Conservation (phyloP, 2,113 vertebrate genomes). For the Lucifuga dentata region DNA sequence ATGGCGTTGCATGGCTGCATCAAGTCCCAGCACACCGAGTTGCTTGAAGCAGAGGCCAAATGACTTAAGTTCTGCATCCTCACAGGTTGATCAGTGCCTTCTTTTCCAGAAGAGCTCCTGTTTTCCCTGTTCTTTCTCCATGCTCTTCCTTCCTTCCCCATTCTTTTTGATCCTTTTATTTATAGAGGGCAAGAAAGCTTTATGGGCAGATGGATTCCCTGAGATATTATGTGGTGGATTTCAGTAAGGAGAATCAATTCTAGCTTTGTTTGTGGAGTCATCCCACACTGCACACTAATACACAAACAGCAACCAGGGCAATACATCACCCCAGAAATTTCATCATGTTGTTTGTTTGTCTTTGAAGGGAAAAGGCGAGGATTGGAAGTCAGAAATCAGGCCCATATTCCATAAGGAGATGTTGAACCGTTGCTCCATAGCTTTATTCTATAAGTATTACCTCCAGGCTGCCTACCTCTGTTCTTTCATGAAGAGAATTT, state of each 20-base stretch:
- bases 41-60: conserved; percentile 22
- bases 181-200: conserved; percentile 20
- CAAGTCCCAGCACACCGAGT: conserved; percentile 22
- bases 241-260: conserved; percentile 69
- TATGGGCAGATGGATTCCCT: conserved; percentile 45
- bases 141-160: not conserved
- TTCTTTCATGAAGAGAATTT: conserved; percentile 29
- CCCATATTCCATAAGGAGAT: conserved; percentile 26
- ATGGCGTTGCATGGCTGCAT: conserved; percentile 31
- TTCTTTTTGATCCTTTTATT: not conserved
- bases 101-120: conserved; percentile 16
- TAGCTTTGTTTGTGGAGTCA: conserved; percentile 59
- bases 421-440: not conserved
- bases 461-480: not conserved
- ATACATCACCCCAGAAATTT: conserved; percentile 66
- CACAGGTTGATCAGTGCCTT: conserved; percentile 6
- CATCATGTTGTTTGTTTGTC: conserved; percentile 68
- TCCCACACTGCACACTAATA: conserved; percentile 35
- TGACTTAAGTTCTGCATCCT: conserved; percentile 28
- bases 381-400: conserved; percentile 39
- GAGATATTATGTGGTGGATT: conserved; percentile 60
- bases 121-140: conserved; percentile 5
- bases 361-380: conserved; percentile 30
- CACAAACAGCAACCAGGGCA: conserved; percentile 40
- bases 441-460: conserved; percentile 34